These are phyloP conservation scores for Macaria notata DNA, from an alignment of 2,888 invertebrate genomes.

Conservation along the genomic window DNA sequence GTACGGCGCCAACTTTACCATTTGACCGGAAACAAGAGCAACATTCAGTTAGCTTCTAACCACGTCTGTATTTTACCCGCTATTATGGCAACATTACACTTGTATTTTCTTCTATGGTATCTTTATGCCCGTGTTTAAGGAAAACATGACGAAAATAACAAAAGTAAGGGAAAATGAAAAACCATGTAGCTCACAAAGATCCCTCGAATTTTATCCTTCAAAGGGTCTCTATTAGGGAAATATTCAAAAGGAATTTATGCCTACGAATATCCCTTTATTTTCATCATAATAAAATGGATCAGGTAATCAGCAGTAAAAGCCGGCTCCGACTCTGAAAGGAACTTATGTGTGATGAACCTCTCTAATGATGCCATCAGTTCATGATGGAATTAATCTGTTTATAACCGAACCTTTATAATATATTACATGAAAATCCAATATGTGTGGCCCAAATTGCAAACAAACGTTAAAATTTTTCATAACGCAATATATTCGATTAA, in stretches of 20 bases:
- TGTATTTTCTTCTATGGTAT: constrained; percentile 20
- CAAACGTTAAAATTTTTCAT: no score
- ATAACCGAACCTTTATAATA: no score
- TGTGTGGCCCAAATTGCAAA: no score
- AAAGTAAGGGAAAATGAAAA: constrained; percentile 29
- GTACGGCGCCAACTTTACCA: neutral
- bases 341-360: constrained; percentile 2
- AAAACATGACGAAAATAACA: constrained; percentile 30
- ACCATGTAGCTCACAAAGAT: constrained; percentile 32
- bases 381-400: no score
- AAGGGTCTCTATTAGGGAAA: constrained; percentile 33
- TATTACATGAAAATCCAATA: no score
- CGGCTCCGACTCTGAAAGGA: neutral
- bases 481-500: no score
- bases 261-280: constrained; percentile 24
- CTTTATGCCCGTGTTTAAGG: constrained; percentile 24
- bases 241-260: constrained; percentile 32
- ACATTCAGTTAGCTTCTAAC: constrained; percentile 18
- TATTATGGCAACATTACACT: constrained; percentile 13
- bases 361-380: neutral
- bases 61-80: constrained; percentile 5
- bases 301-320: constrained; percentile 13
- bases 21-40: constrained; percentile 7
- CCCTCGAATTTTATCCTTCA: constrained; percentile 29
- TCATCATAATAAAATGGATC: constrained; percentile 21